phyloP scores from a whole-genome alignment of 2,113 vertebrate species.

The Nycticebus coucang region DNA sequence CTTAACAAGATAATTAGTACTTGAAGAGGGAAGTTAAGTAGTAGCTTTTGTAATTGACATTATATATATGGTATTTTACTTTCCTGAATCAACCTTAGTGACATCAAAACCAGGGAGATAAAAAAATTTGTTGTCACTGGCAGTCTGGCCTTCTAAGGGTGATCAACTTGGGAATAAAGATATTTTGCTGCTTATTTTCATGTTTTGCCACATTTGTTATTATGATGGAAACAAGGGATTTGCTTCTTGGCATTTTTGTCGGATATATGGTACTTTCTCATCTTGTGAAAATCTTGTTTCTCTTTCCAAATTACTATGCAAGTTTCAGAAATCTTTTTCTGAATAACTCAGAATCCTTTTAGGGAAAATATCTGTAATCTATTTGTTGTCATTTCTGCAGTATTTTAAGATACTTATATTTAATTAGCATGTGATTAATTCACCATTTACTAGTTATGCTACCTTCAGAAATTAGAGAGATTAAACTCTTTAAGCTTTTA shows the following conservation, averaged over 20 bases:
- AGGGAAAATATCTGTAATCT: background rate
- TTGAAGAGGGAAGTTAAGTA: background rate
- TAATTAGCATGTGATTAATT: conserved; percentile 11
- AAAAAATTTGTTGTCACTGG: conserved; percentile 20
- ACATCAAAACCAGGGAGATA: conserved; percentile 21
- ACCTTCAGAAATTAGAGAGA: background rate
- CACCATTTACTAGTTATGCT: background rate
- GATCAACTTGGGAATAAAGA: background rate
- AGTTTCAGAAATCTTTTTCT: conserved; percentile 40
- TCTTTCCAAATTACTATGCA: background rate
- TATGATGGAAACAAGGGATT: conserved; percentile 18
- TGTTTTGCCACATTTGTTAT: background rate
- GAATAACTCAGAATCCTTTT: conserved; percentile 22
- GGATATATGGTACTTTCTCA: background rate
- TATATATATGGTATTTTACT: background rate
- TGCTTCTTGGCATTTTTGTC: conserved; percentile 45
- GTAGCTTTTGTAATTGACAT: conserved; percentile 11
- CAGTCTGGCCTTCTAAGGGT: background rate
- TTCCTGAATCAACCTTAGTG: background rate
- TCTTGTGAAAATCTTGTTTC: conserved; percentile 20
- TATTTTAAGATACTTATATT: conserved; percentile 34
- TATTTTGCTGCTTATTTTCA: conserved; percentile 37
- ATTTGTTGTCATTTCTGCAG: conserved; percentile 12
- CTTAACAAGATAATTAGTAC: background rate
- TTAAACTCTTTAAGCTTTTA: conserved; percentile 22